Base-by-base conservation (phyloP, 2,888 invertebrate species). In the Blomia tropicalis region DNA sequence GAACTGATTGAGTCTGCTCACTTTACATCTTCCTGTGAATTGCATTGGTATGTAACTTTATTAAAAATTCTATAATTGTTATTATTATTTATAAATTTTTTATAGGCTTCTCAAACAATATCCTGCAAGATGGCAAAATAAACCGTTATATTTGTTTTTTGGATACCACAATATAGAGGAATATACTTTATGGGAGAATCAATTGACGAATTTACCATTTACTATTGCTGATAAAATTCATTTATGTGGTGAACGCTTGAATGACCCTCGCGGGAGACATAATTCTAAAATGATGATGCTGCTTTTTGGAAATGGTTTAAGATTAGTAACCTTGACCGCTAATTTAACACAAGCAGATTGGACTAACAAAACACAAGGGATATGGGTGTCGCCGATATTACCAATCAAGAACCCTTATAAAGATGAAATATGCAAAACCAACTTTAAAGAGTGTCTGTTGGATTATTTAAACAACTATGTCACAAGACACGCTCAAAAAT, bases 311-410 rank as follows among this genome's bases (percentile, higher is more conserved):
- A 84, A 90, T 69, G 66, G 66, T 58, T 75, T 93, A 60, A 77
- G 92, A 14, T 82, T 95, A 4, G 83, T 91, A 0, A 81, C 95
- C 32, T 87, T 87, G 0, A 93, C 93, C 0, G 90, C 93, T 0
- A 96, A 96, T 76, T 77, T 95, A 2, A 85, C 92, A 68, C 78
- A 82, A 27, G 83, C 85, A 66, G 95, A 96, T 74, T 96, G 95
- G 95, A 82, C 85, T 70, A 86, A 92, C 73, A 82, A 91, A 69
- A 89, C 91, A 0, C 93, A 96, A 74, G 66, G 66, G 0, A 74
- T 92, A 11, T 93, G 93, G 93, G 78, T 93, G 31, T 89, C 91
- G 71, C 90, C 90, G 0, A 72, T 78, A 32, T 83, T 90, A 68
- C 82, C 84, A 0, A 77, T 76, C 44, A 19, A 22, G 31, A 64